These are phyloP conservation scores for Tolypeutes matacus DNA, from an alignment of 2,797 vertebrate genomes.

Conservation along the genomic window DNA sequence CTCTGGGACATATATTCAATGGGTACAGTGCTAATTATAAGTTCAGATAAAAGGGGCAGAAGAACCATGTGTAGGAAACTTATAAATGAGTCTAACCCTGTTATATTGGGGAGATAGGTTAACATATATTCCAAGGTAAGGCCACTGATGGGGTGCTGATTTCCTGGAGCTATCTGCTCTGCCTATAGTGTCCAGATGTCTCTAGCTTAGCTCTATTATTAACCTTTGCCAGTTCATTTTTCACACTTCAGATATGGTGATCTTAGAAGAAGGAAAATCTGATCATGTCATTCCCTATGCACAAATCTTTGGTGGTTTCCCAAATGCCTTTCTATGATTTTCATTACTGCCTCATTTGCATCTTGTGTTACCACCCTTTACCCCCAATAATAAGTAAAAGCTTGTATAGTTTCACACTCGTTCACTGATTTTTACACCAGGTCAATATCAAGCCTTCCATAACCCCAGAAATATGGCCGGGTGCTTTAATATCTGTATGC, in stretches of 20 bases:
- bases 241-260: neutral
- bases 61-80: too few species aligned
- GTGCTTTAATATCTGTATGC: neutral
- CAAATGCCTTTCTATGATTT: neutral
- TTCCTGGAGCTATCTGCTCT: too few species aligned
- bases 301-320: neutral
- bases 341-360: neutral
- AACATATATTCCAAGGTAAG: too few species aligned
- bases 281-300: neutral
- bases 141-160: too few species aligned
- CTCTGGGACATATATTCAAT: too few species aligned
- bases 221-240: neutral
- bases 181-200: too few species aligned
- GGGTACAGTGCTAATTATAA: too few species aligned
- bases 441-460: neutral
- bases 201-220: neutral
- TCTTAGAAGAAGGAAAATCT: neutral
- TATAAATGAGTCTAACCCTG: too few species aligned
- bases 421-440: neutral
- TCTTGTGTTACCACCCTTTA: neutral
- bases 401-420: neutral
- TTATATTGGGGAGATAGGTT: too few species aligned
- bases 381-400: neutral
- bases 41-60: too few species aligned
- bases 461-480: neutral